These are phyloP conservation scores for Anagrus nilaparvatae DNA, from an alignment of 1,140 invertebrate genomes.

Conservation along the genomic window DNA sequence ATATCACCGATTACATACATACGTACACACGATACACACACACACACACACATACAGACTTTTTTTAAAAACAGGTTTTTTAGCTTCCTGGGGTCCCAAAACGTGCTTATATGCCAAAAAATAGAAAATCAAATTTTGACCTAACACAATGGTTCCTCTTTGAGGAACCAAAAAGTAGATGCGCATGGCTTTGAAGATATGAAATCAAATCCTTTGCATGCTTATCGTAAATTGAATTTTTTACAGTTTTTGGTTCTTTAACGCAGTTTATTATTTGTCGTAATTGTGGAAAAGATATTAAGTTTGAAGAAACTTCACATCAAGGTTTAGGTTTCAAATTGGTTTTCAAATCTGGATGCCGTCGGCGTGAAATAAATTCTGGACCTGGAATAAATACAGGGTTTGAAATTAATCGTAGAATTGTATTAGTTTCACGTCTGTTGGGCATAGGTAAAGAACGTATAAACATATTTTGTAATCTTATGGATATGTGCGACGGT, in stretches of 20 bases:
- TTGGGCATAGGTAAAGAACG: constrained; percentile 16
- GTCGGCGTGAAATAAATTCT: constrained; percentile 9
- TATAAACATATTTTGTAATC: constrained; percentile 18
- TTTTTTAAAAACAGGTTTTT: no score
- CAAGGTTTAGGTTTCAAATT: constrained; percentile 18
- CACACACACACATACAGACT: no score
- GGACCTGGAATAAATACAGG: constrained; percentile 14
- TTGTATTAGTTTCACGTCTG: constrained; percentile 17
- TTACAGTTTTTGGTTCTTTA: constrained; percentile 16
- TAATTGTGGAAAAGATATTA: constrained; percentile 15
- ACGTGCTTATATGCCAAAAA: no score
- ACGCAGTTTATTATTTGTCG: constrained; percentile 15
- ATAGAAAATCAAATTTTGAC: no score
- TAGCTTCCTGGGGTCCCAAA: no score
- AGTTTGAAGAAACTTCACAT: constrained; percentile 16
- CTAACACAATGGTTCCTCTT: no score
- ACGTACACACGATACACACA: no score
- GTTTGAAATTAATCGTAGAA: constrained; percentile 19
- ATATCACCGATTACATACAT: no score
- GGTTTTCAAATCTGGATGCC: constrained; percentile 12
- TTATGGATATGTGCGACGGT: constrained; percentile 13
- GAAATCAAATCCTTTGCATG: constrained; percentile 8
- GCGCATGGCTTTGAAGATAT: constrained; percentile 11
- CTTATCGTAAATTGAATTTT: constrained; percentile 20
- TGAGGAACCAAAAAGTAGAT: constrained; percentile 13